Conservation (phyloP, 2,888 invertebrate species). For the Agrotis exclamationis region DNA sequence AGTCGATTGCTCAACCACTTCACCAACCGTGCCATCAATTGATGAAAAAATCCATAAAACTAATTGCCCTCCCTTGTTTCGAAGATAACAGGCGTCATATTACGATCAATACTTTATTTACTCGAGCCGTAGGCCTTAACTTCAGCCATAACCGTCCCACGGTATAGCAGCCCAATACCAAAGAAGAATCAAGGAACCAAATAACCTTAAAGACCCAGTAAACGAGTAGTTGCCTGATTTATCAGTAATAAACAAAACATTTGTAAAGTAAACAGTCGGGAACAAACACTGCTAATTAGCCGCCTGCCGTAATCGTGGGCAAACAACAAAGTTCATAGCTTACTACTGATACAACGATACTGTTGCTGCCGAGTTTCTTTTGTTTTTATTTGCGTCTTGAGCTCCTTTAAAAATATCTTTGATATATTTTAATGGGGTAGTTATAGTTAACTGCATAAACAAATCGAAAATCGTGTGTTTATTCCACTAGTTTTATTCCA, state of each 20-base stretch:
- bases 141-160: no score
- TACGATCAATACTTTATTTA: no score
- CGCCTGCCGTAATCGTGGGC: slow-evolving; percentile 37
- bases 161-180: not conserved
- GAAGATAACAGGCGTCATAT: no score
- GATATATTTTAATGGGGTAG: no score
- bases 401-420: not conserved
- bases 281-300: slow-evolving; percentile 60
- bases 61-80: no score
- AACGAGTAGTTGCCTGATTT: slow-evolving; percentile 56
- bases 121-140: no score
- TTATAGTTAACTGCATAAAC: no score
- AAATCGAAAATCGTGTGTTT: no score
- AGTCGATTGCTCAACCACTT: no score
- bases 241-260: slow-evolving; percentile 81
- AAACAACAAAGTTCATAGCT: slow-evolving; percentile 60
- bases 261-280: slow-evolving; percentile 54
- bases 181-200: slow-evolving; percentile 4
- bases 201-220: not conserved
- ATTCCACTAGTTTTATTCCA: no score
- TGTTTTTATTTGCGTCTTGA: slow-evolving; percentile 6
- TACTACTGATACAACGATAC: slow-evolving; percentile 28
- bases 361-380: not conserved
- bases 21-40: no score
- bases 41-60: no score